Evolutionary conservation across 2,797 vertebrate species (phyloP), one percentile per base, ranked within the genome.

Genomic region (Sciurus carolinensis): DNA sequence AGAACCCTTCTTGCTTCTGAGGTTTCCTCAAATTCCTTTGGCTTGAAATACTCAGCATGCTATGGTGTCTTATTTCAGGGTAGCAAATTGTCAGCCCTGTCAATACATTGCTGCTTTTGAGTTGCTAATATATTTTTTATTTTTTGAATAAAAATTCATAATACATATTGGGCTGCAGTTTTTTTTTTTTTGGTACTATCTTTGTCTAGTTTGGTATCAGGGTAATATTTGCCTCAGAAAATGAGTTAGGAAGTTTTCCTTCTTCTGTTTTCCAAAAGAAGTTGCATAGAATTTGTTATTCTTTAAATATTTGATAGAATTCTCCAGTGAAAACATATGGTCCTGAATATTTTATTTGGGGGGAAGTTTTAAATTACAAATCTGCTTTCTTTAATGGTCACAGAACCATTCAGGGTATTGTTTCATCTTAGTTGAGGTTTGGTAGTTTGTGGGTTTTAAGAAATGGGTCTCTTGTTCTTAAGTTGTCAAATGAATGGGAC

Each of bases 191-290:
- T 9, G 69, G 52, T 57, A 57, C 54, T 57, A 57, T 57, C 54
- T 57, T 57, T 57, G 18, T 57, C 44, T 64, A 17, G 44, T 75
- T 88, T 81, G 18, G 4, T 86, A 67, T 90, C 76, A 83, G 20
- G 24, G 44, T 73, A 86, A 62, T 59, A 71, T 28, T 92, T 86
- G 52, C 33, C 76, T 77, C 7, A 47, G 87, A 94, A 89, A 95
- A 77, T 67, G 11, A 75, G 5, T 85, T 87, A 17, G 24, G 42
- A 93, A 93, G 24, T 66, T 24, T 36, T 91, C 81, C 82, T 47
- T 95, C 8, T 66, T 87, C 59, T 76, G 36, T 94, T 93, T 95
- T 75, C 28, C 86, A 76, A 76, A 95, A 73, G 28, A 86, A 93
- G 86, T 39, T 93, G 33, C 75, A 1, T 81, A 86, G 82, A 24